These are phyloP conservation scores for Cremastobaeus sp. DNA, from an alignment of 2,888 invertebrate genomes.

Conservation along the genomic window DNA sequence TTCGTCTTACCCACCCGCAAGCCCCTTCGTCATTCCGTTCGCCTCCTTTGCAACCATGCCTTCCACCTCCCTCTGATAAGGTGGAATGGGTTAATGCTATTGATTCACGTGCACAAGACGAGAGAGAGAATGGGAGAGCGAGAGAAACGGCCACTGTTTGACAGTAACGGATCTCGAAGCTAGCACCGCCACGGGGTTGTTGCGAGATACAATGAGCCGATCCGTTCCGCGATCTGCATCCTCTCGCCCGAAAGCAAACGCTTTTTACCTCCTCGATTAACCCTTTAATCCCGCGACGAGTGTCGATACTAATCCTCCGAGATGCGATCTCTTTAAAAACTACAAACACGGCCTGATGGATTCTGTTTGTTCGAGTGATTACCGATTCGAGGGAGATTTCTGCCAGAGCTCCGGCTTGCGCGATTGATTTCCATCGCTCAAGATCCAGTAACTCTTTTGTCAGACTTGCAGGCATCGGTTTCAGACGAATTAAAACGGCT, in stretches of 20 bases:
- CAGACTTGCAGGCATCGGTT: too few species aligned
- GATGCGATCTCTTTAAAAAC: constrained; percentile 43
- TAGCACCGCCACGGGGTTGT: constrained; percentile 55
- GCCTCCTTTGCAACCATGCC: constrained; percentile 64
- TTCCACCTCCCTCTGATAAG: constrained; percentile 72
- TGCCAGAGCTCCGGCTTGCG: not conserved
- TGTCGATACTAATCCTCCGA: constrained; percentile 49
- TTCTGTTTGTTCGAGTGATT: constrained; percentile 32
- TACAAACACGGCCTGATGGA: constrained; percentile 38
- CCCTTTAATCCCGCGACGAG: constrained; percentile 49
- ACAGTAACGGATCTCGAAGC: constrained; percentile 76
- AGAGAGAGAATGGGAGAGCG: constrained; percentile 34
- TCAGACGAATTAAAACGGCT: too few species aligned
- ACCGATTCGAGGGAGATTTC: not conserved
- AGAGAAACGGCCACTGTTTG: constrained; percentile 74
- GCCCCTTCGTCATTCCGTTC: constrained; percentile 59
- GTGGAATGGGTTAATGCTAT: constrained; percentile 79
- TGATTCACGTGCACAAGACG: constrained; percentile 77
- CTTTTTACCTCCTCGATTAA: constrained; percentile 39
- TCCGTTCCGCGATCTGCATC: constrained; percentile 56
- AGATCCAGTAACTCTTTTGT: too few species aligned
- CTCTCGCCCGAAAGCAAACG: constrained; percentile 27
- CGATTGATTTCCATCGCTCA: not conserved
- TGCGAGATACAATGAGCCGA: constrained; percentile 52
- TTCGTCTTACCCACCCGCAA: constrained; percentile 37